Base-by-base conservation (phyloP, 2,113 vertebrate genomes). In the Speoplatyrhinus poulsoni region DNA sequence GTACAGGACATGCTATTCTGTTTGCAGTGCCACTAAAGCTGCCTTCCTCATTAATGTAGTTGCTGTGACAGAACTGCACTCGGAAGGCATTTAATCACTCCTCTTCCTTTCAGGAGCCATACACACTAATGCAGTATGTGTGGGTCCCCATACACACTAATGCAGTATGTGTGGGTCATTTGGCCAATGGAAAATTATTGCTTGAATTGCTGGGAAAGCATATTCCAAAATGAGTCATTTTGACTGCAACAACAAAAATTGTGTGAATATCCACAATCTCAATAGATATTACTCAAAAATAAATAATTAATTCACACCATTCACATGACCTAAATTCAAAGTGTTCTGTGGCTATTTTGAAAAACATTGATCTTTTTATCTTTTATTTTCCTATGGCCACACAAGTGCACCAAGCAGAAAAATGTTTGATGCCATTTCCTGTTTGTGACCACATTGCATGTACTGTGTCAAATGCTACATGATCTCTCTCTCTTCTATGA, bases 221-320 rank as follows among this genome's bases (percentile, higher is more conserved):
- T 49, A 72, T 67, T 71, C 5, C 19, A 58, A 58, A 58, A 36
- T 3, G 6, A 3, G 19, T 15, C 49, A 72, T 62, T 73, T 68
- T 77, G 69, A 73, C 47, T 67, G 70, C 89, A 26, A 93, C 89
- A 93, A 87, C 87, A 87, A 91, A 57, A 85, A 90, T 86, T 93
- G 85, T 73, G 90, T 50, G 36, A 82, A 52, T 85, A 90, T 93
- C 94, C 89, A 89, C 82, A 84, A 82, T 75, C 91, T 91, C 92
- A 41, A 41, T 7, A 41, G 36, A 41, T 7, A 41, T 41, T 41
- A 19, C 19, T 19, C 19, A 19, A 19, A 19, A 19, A 19, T 1
- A 19, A 19, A 19, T 19, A 26, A 26, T 0, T 26, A 26, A 26
- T 26, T 26, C 26, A 26, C 26, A 26, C 26, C 26, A 26, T 26